Percentiles rank a stretch among this genome's conserved stretches.
Conservation (phyloP, 1,140 invertebrate genomes). For the Leptinotarsa defecta region DNA sequence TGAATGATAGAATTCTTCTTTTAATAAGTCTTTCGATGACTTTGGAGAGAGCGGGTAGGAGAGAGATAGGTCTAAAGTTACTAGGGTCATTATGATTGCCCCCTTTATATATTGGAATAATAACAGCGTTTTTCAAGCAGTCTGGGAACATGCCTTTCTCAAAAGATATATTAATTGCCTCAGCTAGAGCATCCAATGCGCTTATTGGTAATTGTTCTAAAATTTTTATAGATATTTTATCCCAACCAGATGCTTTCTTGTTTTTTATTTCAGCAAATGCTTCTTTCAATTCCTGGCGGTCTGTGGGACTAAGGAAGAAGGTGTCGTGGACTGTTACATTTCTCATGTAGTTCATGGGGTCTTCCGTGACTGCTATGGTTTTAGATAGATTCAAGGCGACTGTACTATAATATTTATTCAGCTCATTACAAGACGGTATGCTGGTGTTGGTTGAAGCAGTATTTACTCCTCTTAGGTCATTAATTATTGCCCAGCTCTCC, state of each 20-base stretch:
- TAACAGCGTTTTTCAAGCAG: too few relatives aligned
- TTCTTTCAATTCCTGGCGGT: background rate
- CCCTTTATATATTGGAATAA: too few relatives aligned
- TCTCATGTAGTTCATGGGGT: background rate
- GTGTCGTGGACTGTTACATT: background rate
- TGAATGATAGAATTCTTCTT: background rate
- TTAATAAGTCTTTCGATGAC: too few relatives aligned
- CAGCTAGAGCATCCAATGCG: conserved; percentile 3
- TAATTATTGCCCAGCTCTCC: background rate
- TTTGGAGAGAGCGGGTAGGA: too few relatives aligned
- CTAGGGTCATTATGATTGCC: too few relatives aligned
- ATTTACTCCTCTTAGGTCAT: background rate
- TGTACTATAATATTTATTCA: too few relatives aligned
- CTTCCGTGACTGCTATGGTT: background rate
- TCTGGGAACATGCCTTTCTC: background rate
- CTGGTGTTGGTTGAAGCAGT: too few relatives aligned
- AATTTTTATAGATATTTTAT: background rate
- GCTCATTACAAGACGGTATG: too few relatives aligned
- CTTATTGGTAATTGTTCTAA: background rate
- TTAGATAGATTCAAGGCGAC: too few relatives aligned
- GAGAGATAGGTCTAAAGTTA: too few relatives aligned
- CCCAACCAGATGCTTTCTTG: background rate
- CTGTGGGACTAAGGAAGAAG: background rate
- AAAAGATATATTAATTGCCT: conserved; percentile 13
- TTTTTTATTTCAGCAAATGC: background rate